Base-by-base conservation (phyloP, 1,140 invertebrate genomes). In the Brachionus plicatilis region DNA sequence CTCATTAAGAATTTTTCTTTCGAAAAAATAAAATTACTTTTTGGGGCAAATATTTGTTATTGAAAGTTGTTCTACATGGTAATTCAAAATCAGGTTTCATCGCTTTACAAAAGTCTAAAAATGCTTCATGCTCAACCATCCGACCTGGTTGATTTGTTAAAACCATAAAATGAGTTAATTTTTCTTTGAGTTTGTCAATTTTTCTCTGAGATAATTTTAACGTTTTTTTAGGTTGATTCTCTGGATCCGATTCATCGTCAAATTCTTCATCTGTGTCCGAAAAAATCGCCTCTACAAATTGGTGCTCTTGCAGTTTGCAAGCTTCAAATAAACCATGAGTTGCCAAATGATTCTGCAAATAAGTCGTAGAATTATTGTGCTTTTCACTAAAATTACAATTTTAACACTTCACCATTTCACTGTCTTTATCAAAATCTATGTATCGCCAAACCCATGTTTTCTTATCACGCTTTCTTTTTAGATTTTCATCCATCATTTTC, bases 351-450 rank as follows among this genome's bases (percentile, higher is more conserved):
- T 72, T 72, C 37, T 72, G 29, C 33, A 72, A 72, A 72, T 72
- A 72, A 41, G 68, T 72, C n/a, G 68, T 72, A 37, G 68, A 72
- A 72, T 41, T 72, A 41, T 72, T 72, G 37, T 72, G 68, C 37
- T 72, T 72, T 72, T 43, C 41, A 41, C 37, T 72, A 72, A 72
- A 72, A 41, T 72, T 37, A 72, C 68, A 72, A n/a, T 72, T 33
- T 1, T 33, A 4, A 43, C 68, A 72, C 37, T 72, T 37, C 8
- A 72, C 68, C 37, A 41, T 37, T 37, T 37, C 68, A 72, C n/a
- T 72, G 5, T 72, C 68, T 41, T 72, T 37, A 72, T 72, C 33
- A 72, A 72, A 72, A 41, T 37, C 37, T 37, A 72, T 37, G 37
- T 41, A 41, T 14, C 37, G 4, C 68, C 68, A 72, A 43, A 72